phyloP scores from a whole-genome alignment of 53 echinoderm and acorn worm species.

The Echinarachnius parma region DNA sequence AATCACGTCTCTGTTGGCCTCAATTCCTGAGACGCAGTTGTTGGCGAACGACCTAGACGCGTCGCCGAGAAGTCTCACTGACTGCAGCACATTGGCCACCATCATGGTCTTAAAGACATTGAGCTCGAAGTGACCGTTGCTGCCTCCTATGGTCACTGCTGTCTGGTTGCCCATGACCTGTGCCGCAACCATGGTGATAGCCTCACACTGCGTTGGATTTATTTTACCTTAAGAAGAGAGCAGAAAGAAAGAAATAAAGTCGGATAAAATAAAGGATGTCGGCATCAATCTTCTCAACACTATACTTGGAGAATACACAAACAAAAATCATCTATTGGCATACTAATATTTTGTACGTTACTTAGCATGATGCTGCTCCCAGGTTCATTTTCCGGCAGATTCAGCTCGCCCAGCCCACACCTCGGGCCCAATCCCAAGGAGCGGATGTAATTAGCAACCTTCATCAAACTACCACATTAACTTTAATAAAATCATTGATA shows the following conservation, averaged over 20 bases:
- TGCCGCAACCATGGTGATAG: conserved; percentile 98
- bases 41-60: conserved; percentile 74
- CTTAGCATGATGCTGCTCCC: conserved; percentile 99
- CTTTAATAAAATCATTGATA: too few species aligned
- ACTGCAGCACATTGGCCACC: conserved; percentile 88
- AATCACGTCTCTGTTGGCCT: conserved; percentile 71
- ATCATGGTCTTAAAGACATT: conserved; percentile 99
- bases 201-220: conserved; percentile 98
- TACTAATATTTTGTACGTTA: too few species aligned
- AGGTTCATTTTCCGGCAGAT: conserved; percentile 92
- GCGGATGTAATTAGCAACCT: conserved; percentile 90
- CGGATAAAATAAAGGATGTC: too few species aligned
- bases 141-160: conserved; percentile 78
- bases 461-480: too few species aligned
- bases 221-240: conserved; percentile 71
- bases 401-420: conserved; percentile 89
- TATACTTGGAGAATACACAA: too few species aligned
- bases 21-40: conserved; percentile 81
- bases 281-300: too few species aligned
- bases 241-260: not conserved
- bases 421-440: conserved; percentile 94
- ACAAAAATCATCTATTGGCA: too few species aligned
- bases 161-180: conserved; percentile 99
- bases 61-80: conserved; percentile 83
- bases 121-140: conserved; percentile 96